Evolutionary conservation across 2,888 invertebrate genomes (phyloP), one percentile per base, ranked within the genome.

Genomic region (Dioctria linearis): DNA sequence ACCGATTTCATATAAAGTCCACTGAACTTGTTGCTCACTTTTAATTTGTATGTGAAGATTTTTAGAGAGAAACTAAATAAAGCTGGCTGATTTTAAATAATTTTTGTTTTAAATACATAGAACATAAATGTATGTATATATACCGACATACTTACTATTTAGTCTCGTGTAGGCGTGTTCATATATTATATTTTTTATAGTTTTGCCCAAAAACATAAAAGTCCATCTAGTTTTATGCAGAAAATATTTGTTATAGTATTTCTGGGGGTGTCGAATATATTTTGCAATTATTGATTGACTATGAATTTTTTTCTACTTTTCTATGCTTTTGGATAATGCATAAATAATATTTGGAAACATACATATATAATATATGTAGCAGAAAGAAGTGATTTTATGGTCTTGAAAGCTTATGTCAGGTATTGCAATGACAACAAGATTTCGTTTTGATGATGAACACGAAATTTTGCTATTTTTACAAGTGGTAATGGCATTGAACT

Each of bases 1-100:
- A 5, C 49, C 6, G 69, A 69, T 39, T 69, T 51, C 69, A 69
- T 51, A 51, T 13, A 69, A 69, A 69, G 69, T 49, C 39, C 69
- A 69, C 25, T 69, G 69, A 69, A 69, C 69, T 69, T 51, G n/a
- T 69, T 51, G 37, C 49, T 11, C 37, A 25, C 11, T 49, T 49
- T 25, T 37, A 51, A 39, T 49, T 11, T 11, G n/a, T 39, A 8
- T 39, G 49, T 69, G n/a, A 39, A 54, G 51, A 6, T 61, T n/a
- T 46, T 69, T 51, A 49, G 40, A 39, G 2, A 51, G 54, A 69
- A 69, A 40, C 69, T 39, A 49, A 69, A 37, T 39, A 51, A 69
- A 54, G 39, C 49, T 25, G 40, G 51, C 37, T 37, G 46, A 11
- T 49, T 46, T 67, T 49, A 25, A 25, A 49, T 49, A 9, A n/a